phyloP scores from a whole-genome alignment of 2,797 vertebrate species.

The Chiloscyllium punctatum region DNA sequence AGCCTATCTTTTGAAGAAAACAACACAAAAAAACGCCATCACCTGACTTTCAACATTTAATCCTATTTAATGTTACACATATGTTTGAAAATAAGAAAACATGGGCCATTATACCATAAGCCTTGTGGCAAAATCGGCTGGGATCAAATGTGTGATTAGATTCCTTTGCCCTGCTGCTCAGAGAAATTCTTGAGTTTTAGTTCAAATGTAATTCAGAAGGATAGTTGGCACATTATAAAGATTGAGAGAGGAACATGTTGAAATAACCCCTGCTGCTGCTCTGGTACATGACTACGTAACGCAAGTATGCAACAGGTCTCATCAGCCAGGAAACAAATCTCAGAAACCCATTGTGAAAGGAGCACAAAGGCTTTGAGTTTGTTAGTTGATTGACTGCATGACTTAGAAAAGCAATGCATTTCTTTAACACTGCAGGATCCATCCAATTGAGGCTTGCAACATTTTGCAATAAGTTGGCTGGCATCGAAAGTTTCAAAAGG shows the following conservation, averaged over 20 bases:
- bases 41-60: not conserved
- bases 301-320: not conserved
- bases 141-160: not conserved
- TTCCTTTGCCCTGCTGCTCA: not conserved
- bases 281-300: not conserved
- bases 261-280: conserved; percentile 10
- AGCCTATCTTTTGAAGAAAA: not conserved
- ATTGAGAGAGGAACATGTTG: not conserved
- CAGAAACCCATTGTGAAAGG: too few species aligned
- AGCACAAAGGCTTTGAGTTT: conserved; percentile 4
- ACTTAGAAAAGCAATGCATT: too few species aligned
- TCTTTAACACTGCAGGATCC: not conserved
- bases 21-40: not conserved
- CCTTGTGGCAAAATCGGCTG: not conserved
- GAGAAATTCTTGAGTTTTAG: not conserved
- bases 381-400: not conserved
- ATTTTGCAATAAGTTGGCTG: not conserved
- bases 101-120: not conserved
- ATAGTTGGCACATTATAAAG: not conserved
- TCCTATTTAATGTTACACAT: not conserved
- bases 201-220: conserved; percentile 4
- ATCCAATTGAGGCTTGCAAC: not conserved
- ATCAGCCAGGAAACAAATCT: not conserved
- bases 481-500: not conserved
- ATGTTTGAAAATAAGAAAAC: conserved; percentile 11